Base-by-base conservation (phyloP, 2,888 invertebrate species). In the Caenorhabditis sulstoni region DNA sequence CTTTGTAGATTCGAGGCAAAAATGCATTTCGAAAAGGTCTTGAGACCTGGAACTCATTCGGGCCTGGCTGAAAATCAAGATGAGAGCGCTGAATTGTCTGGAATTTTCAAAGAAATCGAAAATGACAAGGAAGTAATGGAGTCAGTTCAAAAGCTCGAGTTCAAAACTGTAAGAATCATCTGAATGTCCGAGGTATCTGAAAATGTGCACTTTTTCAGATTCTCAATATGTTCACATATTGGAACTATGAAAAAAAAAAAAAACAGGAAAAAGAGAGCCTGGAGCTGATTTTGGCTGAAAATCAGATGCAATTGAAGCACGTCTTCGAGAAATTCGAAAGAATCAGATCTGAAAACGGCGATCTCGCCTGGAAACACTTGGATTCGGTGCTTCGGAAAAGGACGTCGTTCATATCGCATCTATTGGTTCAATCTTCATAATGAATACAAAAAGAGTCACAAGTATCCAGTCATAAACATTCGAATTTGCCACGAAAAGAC, bases 401-500 rank as follows among this genome's bases (percentile, higher is more conserved):
- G 8, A 58, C 58, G 8, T n/a, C 23, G 1, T 58, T 58, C 14
- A 29, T 58, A 5, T 58, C 58, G 0, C 58, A 58, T 29, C 20
- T 58, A 14, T 16, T 58, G 1, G 3, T 50, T 9, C 23, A 22
- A 50, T 22, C 11, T 11, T 3, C 41, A 8, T 14, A 41, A 41
- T 41, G 29, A 3, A 11, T 41, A 41, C 7, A 41, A 8, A 37
- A 37, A 8, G 11, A 11, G 7, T 41, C 41, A 41, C 2, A 2
- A 3, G 41, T 41, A 71, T 16, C 71, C 71, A 37, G 71, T 71
- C 3, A 73, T 44, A 16, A 73, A 58, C 3, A 77, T 22, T 23
- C 66, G 49, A 45, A 78, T 71, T n/a, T 58, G 58, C 67, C 67
- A 67, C 41, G 79, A 79, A 53, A 68, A 67, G 12, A 50, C n/a